These are phyloP conservation scores for Urocynchramus pylzowi DNA, from an alignment of 2,113 vertebrate species.

Conservation along the genomic window DNA sequence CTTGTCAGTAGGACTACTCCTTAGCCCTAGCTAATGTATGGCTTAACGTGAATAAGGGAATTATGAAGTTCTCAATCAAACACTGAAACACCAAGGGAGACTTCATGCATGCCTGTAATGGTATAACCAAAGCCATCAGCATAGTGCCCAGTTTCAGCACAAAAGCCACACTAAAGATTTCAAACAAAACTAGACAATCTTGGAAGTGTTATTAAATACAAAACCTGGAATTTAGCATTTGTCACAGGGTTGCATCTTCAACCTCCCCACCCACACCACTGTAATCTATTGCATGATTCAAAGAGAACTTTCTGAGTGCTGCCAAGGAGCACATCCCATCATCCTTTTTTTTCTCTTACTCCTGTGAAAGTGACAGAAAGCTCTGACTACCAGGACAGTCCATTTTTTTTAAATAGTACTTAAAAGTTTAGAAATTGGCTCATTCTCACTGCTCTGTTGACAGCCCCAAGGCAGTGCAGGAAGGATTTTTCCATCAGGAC, in stretches of 20 bases:
- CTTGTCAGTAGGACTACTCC: not conserved
- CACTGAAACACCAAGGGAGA: not conserved
- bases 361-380: not conserved
- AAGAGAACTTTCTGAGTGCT: not conserved
- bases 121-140: not conserved
- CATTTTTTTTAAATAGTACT: not conserved
- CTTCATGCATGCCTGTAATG: not conserved
- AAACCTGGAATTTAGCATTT: not conserved
- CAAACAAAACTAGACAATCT: not conserved
- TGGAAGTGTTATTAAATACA: not conserved
- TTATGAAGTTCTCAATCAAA: not conserved
- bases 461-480: not conserved
- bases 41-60: not conserved
- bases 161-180: not conserved
- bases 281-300: not conserved
- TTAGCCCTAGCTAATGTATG: not conserved
- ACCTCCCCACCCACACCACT: not conserved
- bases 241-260: rapidly evolving
- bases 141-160: not conserved
- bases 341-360: not conserved
- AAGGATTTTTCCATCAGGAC: not conserved
- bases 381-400: not conserved
- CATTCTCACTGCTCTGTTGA: not conserved
- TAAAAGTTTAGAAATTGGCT: not conserved
- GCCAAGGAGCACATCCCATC: not conserved